Conservation (phyloP, 2,888 invertebrate species). For the Drosophila macrospina region DNA sequence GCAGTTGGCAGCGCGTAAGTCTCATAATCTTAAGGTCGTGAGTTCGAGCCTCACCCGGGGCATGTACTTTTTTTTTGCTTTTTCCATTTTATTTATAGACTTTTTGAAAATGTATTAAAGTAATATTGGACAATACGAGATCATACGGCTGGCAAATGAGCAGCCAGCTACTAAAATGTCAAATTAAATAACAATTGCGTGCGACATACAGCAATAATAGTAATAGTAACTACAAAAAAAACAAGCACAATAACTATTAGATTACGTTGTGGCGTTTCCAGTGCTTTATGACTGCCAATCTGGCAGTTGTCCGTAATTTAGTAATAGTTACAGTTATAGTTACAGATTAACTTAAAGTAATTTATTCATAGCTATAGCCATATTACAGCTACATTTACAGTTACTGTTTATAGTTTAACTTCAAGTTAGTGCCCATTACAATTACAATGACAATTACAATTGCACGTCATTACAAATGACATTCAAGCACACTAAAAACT, state of each 20-base stretch:
- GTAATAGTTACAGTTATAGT: conserved; percentile 26
- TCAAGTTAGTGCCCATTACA: conserved; percentile 38
- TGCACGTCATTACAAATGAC: conserved; percentile 55
- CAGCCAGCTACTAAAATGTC: conserved; percentile 25
- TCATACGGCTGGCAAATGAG: conserved; percentile 17
- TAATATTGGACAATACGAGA: background rate
- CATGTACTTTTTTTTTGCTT: conserved; percentile 65
- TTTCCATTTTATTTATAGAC: background rate
- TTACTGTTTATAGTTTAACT: conserved; percentile 29
- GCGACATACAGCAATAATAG: conserved; percentile 29
- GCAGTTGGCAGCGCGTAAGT: conserved; percentile 86
- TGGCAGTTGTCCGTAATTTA: conserved; percentile 27
- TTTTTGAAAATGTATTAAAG: conserved; percentile 8
- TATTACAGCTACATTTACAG: conserved; percentile 37
- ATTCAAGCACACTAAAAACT: conserved; percentile 33
- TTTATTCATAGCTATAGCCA: conserved; percentile 5
- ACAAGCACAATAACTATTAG: conserved; percentile 19
- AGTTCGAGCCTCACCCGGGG: conserved; percentile 85
- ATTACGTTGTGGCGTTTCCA: conserved; percentile 16
- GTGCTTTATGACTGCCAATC: conserved; percentile 42
- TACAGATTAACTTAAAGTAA: conserved; percentile 19
- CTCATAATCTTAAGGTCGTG: conserved; percentile 86
- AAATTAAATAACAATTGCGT: conserved; percentile 59
- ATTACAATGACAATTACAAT: conserved; percentile 38
- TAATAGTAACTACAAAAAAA: background rate